Evolutionary conservation across 2,797 vertebrate species (phyloP).

Genomic region (Bradypus variegatus): DNA sequence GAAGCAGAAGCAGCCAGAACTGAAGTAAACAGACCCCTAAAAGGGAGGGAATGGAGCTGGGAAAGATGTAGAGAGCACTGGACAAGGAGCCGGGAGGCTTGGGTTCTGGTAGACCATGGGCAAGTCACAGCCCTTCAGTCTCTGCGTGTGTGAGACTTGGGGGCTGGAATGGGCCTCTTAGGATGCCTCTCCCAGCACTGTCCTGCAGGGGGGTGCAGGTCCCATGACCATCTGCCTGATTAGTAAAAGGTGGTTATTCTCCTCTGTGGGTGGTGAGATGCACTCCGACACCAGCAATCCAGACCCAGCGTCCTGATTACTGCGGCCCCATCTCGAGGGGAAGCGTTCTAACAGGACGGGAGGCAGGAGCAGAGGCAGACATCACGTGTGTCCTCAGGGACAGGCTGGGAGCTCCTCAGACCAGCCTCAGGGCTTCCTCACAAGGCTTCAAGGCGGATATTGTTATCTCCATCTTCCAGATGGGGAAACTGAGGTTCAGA

Average conservation of each 20-base stretch:
- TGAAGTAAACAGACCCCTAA: background rate
- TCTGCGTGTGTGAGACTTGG: fast-evolving
- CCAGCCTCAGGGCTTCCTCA: background rate
- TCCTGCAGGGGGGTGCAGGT: background rate
- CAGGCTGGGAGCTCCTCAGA: background rate
- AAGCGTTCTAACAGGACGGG: background rate
- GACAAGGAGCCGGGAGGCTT: background rate
- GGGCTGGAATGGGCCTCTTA: background rate
- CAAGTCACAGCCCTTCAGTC: background rate
- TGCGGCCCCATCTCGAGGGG: fast-evolving
- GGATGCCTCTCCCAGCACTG: background rate
- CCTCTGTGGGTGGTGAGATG: fast-evolving
- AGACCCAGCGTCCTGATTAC: background rate
- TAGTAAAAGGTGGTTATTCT: background rate
- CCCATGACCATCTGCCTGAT: background rate
- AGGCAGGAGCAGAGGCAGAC: background rate
- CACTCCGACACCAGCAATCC: background rate
- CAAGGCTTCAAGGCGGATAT: fast-evolving
- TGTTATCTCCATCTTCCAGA: background rate
- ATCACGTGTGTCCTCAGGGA: fast-evolving
- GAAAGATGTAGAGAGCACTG: background rate
- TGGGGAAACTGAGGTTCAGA: background rate
- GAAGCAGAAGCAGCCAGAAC: background rate
- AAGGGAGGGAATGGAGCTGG: background rate
- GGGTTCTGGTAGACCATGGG: background rate